phyloP scores from a whole-genome alignment of 2,888 invertebrate species.

The Napeogenes inachia region DNA sequence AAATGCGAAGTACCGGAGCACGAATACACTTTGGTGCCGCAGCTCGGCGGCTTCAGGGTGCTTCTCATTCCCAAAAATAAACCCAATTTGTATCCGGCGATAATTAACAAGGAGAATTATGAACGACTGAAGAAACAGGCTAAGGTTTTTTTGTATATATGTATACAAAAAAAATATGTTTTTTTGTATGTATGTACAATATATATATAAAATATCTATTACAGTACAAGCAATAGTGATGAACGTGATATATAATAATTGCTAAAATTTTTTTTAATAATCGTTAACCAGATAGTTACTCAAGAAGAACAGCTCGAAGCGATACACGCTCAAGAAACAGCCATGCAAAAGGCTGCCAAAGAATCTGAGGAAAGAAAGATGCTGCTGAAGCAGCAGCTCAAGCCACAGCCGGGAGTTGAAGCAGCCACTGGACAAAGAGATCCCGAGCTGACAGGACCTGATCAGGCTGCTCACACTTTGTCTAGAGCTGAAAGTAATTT shows the following conservation, averaged over 20 bases:
- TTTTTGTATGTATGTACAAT: too few relatives aligned
- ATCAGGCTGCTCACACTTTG: slow-evolving; percentile 68
- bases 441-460: slow-evolving; percentile 71
- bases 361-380: slow-evolving; percentile 78
- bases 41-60: slow-evolving; percentile 58
- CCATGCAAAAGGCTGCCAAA: slow-evolving; percentile 72
- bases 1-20: slow-evolving; percentile 56
- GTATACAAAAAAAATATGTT: too few relatives aligned
- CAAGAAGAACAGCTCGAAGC: slow-evolving; percentile 56
- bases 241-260: too few relatives aligned
- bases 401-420: slow-evolving; percentile 61
- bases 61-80: slow-evolving; percentile 72
- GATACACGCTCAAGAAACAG: slow-evolving; percentile 73
- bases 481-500: slow-evolving; percentile 59
- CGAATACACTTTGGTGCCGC: slow-evolving; percentile 51
- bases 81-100: slow-evolving; percentile 75
- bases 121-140: slow-evolving; percentile 78
- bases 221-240: too few relatives aligned
- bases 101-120: slow-evolving; percentile 79
- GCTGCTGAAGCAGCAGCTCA: slow-evolving; percentile 62
- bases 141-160: slow-evolving; percentile 50
- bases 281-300: slow-evolving; percentile 46
- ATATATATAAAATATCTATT: too few relatives aligned
- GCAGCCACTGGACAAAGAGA: slow-evolving; percentile 56
- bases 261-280: neutral